Evolutionary conservation across 2,113 vertebrate genomes (phyloP), one percentile per base, ranked within the genome.

Genomic region (Cromileptes altivelis): DNA sequence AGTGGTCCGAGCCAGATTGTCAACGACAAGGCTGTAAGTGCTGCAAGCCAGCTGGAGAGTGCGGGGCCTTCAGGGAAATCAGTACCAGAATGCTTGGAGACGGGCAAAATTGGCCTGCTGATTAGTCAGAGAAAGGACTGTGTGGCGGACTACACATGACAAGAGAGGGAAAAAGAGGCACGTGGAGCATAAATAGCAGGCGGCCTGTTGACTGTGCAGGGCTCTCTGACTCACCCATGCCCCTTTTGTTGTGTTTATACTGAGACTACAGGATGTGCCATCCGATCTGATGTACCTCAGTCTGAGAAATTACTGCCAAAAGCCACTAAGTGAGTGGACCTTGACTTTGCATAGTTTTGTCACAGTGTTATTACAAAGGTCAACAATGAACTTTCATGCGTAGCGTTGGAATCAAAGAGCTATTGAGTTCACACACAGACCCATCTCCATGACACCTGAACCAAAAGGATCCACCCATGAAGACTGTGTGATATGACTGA

Each of bases 1-100:
- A 69, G 61, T 33, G 4, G 68, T 50, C 71, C 21, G 14, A 76
- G 78, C 70, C 75, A 86, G 80, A 73, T 57, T 92, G 78, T 55
- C 18, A 2, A 21, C 15, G 37, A 52, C 37, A 68, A 72, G 81
- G 81, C 73, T 74, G 42, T 27, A 60, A 55, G 77, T n/a, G 50
- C 67, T 62, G 62, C 8, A 4, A 84, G 70, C 67, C 87, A 89
- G 81, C 75, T 70, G 75, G 82, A 88, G 80, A 85, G 81, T 56
- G 58, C 33, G 5, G 17, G 75, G 50, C 67, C 90, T 82, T 63
- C n/a, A 0, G 87, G 92, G 93, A 90, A 90, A 90, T 92, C 81
- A 78, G 63, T n/a, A 47, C 61, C 88, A 91, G 70, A 71, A 75
- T 77, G 81, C 62, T 81, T 52, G 42, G 82, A 87, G 76, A 75